Conservation (phyloP, 30 jellyfish, hydroid and myxozoan genomes). For the Hydractinia symbiolongicarpus region DNA sequence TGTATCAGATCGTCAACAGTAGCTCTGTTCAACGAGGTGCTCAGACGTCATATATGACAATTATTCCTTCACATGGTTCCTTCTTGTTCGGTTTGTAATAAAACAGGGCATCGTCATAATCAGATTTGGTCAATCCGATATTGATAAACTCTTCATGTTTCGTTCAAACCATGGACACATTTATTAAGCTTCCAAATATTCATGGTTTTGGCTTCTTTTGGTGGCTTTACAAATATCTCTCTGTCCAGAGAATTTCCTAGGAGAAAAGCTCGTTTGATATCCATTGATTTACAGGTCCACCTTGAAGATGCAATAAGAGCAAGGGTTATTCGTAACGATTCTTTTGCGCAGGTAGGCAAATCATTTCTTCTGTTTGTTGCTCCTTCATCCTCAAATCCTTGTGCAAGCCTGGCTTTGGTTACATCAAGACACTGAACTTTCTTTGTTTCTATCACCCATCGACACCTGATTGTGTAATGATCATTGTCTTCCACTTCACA, state of each 20-base stretch:
- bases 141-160: slow-evolving; percentile 36
- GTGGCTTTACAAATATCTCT: slow-evolving; percentile 48
- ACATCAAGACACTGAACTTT: neutral
- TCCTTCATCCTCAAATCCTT: slow-evolving; percentile 47
- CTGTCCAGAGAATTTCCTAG: slow-evolving; percentile 46
- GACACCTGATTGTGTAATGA: slow-evolving; percentile 19
- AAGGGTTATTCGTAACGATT: slow-evolving; percentile 20
- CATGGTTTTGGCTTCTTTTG: slow-evolving; percentile 32
- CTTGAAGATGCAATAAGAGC: slow-evolving; percentile 20
- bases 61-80: slow-evolving; percentile 35
- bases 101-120: slow-evolving; percentile 32
- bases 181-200: slow-evolving; percentile 27
- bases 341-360: slow-evolving; percentile 49
- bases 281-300: slow-evolving; percentile 28
- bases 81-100: slow-evolving; percentile 24
- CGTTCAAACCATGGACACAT: slow-evolving; percentile 35
- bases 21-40: slow-evolving; percentile 33
- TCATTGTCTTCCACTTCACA: slow-evolving; percentile 15
- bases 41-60: slow-evolving; percentile 25
- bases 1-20: slow-evolving; percentile 36
- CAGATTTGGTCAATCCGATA: slow-evolving; percentile 16
- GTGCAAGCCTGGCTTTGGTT: slow-evolving; percentile 32
- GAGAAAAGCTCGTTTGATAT: slow-evolving; percentile 45
- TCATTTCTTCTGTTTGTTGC: slow-evolving; percentile 19
- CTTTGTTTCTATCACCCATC: slow-evolving; percentile 46